Evolutionary conservation across 2,888 invertebrate genomes (phyloP).

Genomic region (Neoascia interrupta): DNA sequence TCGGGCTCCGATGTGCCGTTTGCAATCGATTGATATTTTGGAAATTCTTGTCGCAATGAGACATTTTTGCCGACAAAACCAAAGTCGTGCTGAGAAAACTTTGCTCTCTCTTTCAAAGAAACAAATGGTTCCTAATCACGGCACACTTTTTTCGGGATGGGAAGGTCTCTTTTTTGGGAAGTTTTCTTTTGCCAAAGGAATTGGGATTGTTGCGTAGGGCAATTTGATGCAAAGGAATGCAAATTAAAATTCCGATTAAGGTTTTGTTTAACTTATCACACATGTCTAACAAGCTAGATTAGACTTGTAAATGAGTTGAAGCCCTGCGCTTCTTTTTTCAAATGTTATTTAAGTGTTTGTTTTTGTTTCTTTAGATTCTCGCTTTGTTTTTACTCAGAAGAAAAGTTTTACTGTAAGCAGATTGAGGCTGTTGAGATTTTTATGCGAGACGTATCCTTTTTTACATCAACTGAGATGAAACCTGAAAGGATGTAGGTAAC

Average conservation of each 20-base stretch:
- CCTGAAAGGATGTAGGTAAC: no score
- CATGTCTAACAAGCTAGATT: no score
- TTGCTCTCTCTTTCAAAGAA: no score
- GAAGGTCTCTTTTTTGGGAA: not conserved
- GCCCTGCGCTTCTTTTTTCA: no score
- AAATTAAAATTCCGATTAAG: slow-evolving; percentile 39
- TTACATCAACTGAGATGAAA: no score
- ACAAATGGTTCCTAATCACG: slow-evolving; percentile 63
- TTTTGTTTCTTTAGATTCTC: no score
- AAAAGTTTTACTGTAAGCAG: no score
- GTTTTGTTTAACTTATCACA: slow-evolving; percentile 24
- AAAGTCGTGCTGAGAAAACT: slow-evolving; percentile 49
- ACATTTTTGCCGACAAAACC: slow-evolving; percentile 17
- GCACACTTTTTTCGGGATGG: slow-evolving; percentile 15
- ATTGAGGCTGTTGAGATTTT: no score
- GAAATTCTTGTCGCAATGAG: slow-evolving; percentile 2
- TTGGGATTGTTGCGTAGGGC: slow-evolving; percentile 6
- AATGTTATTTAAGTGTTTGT: no score
- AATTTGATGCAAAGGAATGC: slow-evolving; percentile 43
- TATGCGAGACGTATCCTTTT: no score
- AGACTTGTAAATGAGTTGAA: slow-evolving; percentile 36
- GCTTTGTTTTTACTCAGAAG: no score
- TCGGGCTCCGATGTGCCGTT: slow-evolving; percentile 38
- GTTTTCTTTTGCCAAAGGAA: not conserved
- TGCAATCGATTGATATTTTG: slow-evolving; percentile 63